A percentile compares a stretch with the other conserved stretches of the same genome.
Evolutionary conservation across 2,797 vertebrate genomes (phyloP).

Genomic region (Anguilla megastoma): DNA sequence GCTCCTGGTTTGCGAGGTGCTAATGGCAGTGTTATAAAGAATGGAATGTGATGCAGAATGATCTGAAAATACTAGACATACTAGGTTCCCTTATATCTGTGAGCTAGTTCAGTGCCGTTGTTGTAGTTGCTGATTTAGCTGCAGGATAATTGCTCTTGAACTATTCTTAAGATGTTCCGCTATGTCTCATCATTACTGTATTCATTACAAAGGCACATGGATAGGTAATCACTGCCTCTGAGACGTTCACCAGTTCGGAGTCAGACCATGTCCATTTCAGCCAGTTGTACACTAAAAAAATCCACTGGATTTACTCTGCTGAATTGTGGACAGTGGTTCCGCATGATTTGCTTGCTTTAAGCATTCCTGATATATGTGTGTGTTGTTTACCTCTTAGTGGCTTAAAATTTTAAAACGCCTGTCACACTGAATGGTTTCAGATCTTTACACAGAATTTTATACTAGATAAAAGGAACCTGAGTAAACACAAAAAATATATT

Average conservation of each 20-base stretch:
- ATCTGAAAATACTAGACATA: not conserved
- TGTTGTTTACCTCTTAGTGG: too few relatives aligned
- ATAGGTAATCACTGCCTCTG: not conserved
- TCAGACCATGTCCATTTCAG: not conserved
- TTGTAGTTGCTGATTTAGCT: not conserved
- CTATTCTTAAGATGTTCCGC: not conserved
- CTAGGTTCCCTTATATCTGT: not conserved
- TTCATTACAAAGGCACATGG: not conserved
- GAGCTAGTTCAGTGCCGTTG: not conserved
- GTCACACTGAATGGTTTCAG: too few relatives aligned
- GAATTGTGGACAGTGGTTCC: too few relatives aligned
- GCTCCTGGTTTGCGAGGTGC: not conserved
- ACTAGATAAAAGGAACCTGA: too few relatives aligned
- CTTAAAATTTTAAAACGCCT: too few relatives aligned
- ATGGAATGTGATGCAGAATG: not conserved
- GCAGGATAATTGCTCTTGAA: not conserved
- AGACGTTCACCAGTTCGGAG: not conserved
- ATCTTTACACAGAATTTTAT: too few relatives aligned
- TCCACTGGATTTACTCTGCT: too few relatives aligned
- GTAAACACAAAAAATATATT: too few relatives aligned
- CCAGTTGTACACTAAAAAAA: too few relatives aligned
- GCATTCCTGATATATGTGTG: too few relatives aligned
- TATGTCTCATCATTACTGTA: not conserved
- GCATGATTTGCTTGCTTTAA: too few relatives aligned
- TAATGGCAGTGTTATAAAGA: not conserved